A percentile compares a stretch with the other conserved stretches of the same genome.
These are phyloP conservation scores for Clivina fossor DNA, from an alignment of 2,888 invertebrate species.

Conservation along the genomic window DNA sequence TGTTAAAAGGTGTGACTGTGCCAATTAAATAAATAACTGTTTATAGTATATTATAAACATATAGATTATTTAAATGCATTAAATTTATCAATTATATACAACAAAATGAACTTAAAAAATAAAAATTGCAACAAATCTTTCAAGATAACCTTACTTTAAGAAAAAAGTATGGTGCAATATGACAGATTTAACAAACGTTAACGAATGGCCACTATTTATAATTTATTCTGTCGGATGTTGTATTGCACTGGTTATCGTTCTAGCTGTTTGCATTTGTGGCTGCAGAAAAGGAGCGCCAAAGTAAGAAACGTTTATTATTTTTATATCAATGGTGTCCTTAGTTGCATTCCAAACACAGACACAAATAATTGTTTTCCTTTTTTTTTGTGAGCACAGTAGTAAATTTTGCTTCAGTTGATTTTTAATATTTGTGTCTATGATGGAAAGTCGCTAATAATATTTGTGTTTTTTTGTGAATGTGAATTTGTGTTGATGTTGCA, in stretches of 20 bases:
- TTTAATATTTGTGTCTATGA: no score
- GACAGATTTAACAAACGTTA: conserved; percentile 22
- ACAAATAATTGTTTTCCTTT: no score
- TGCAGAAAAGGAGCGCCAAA: conserved; percentile 75
- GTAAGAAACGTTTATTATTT: conserved; percentile 55
- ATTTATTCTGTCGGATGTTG: conserved; percentile 50
- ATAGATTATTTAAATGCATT: background rate
- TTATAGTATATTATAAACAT: conserved; percentile 6
- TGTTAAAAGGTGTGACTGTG: conserved; percentile 26
- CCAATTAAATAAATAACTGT: conserved; percentile 14
- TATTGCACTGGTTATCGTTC: conserved; percentile 56
- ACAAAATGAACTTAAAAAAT: background rate
- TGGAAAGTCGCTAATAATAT: conserved; percentile 41
- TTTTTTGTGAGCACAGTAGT: no score
- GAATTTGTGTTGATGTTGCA: conserved; percentile 28
- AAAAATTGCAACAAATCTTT: background rate
- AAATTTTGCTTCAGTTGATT: no score
- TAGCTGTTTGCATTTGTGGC: conserved; percentile 68
- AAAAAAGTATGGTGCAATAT: conserved; percentile 29
- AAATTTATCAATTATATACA: background rate
- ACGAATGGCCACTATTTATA: conserved; percentile 15
- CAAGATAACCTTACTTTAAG: conserved; percentile 22
- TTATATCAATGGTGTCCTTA: no score
- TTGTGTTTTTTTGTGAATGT: conserved; percentile 41
- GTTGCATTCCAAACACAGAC: background rate